Evolutionary conservation across 2,888 invertebrate species (phyloP), one percentile per base, ranked within the genome.

Genomic region (Hyles lineata): DNA sequence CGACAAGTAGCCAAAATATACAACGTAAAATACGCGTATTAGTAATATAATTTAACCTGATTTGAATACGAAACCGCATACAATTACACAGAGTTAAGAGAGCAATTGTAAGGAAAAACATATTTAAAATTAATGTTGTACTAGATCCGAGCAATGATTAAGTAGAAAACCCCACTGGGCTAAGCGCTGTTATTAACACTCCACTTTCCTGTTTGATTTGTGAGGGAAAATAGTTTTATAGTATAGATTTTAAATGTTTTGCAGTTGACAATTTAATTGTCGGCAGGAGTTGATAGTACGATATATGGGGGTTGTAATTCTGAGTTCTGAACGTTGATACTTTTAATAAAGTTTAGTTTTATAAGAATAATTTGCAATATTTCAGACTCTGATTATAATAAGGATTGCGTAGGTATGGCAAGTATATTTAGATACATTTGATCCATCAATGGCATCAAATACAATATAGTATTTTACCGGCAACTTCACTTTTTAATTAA

Each of bases 191-290:
- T 67, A 67, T 67, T 67, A 67, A 67, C 67, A 67, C 67, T 67
- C 43, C 50, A 43, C 67, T 67, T 67, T 67, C 67, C 67, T 67
- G 67, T 67, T 50, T 67, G 67, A 67, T 67, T 67, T 67, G 67
- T 67, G 43, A 23, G 67, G 50, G 67, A 67, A 67, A 67, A 67
- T 67, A 67, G 50, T 23, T 67, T 67, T 67, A 67, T 17, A 25
- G 6, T 50, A 50, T 50, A 23, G 67, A 50, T 67, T 50, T 67
- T 70, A 67, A 67, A 23, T n/a, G 8, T 50, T 67, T 67, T 50
- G 43, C 67, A 21, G 50, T 23, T 67, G 67, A 67, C 67, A 67
- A 67, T 43, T 50, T 67, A 32, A 67, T 74, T 72, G 76, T 75
- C 73, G 55, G 55, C n/a, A 55, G 55, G 7, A 55, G 73, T 21